Evolutionary conservation across 2,888 invertebrate species (phyloP).

Genomic region (Caenorhabditis becei): DNA sequence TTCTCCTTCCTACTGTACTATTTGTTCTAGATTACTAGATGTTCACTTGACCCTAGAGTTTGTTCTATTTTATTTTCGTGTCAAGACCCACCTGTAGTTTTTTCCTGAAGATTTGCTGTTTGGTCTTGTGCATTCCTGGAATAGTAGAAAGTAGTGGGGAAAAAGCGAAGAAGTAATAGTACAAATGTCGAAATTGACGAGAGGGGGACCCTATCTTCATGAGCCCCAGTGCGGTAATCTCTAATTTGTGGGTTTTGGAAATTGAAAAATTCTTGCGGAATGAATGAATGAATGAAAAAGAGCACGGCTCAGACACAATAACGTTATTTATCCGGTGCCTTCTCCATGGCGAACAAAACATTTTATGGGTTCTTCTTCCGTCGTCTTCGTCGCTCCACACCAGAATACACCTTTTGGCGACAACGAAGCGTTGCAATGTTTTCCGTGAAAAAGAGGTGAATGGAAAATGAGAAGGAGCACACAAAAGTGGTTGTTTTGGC

Average conservation of each 20-base stretch:
- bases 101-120: not conserved
- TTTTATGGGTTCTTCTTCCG: slow-evolving; percentile 42
- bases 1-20: no score
- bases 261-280: slow-evolving; percentile 23
- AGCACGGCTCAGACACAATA: slow-evolving; percentile 23
- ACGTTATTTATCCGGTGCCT: slow-evolving; percentile 21
- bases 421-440: not conserved
- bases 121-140: slow-evolving; percentile 7
- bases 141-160: no score
- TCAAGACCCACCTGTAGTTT: not conserved
- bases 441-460: not conserved
- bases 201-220: slow-evolving; percentile 13
- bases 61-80: no score
- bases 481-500: not conserved
- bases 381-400: no score
- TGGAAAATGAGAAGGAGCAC: slow-evolving; percentile 16
- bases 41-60: no score
- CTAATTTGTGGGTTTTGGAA: slow-evolving; percentile 39
- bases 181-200: no score
- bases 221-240: slow-evolving; percentile 22
- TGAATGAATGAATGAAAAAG: slow-evolving; percentile 13
- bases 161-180: no score
- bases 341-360: slow-evolving; percentile 56
- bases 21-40: no score
- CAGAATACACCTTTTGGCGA: slow-evolving; percentile 19